phyloP scores from a whole-genome alignment of 2,113 vertebrate species.

The Eretmochelys imbricata region DNA sequence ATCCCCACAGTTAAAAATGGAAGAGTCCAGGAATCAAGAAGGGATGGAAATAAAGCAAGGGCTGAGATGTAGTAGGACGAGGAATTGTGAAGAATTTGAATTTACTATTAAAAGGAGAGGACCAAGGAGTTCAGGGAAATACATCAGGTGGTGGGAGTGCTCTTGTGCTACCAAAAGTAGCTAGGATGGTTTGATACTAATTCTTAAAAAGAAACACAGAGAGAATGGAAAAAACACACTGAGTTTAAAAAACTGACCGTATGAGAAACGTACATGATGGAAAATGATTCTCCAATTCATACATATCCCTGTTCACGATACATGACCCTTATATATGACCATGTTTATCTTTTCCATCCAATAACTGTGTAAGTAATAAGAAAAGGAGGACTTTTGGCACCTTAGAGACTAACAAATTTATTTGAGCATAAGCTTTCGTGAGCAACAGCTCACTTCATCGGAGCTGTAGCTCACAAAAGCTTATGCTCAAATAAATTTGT shows the following conservation, averaged over 20 bases:
- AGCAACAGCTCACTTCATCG: no score
- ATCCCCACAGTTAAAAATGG: neutral
- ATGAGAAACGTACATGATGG: neutral
- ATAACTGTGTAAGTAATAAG: no score
- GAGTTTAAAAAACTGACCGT: neutral
- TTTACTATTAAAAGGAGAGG: neutral
- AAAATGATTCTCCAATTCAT: neutral
- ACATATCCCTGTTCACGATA: rapidly evolving
- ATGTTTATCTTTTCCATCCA: neutral
- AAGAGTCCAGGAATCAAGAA: neutral
- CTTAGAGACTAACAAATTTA: no score
- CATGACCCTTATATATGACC: neutral
- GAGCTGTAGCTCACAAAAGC: no score
- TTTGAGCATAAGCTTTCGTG: no score
- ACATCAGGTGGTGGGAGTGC: neutral
- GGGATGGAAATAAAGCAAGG: neutral
- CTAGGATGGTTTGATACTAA: neutral
- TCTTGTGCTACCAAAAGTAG: neutral
- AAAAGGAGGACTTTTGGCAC: no score
- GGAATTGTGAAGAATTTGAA: neutral
- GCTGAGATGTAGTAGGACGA: neutral
- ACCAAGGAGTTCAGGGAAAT: neutral
- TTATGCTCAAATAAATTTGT: no score
- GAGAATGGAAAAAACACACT: neutral
- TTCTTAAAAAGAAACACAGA: neutral